Base-by-base conservation (phyloP, 1,140 invertebrate species). In the Cydia strobilella region DNA sequence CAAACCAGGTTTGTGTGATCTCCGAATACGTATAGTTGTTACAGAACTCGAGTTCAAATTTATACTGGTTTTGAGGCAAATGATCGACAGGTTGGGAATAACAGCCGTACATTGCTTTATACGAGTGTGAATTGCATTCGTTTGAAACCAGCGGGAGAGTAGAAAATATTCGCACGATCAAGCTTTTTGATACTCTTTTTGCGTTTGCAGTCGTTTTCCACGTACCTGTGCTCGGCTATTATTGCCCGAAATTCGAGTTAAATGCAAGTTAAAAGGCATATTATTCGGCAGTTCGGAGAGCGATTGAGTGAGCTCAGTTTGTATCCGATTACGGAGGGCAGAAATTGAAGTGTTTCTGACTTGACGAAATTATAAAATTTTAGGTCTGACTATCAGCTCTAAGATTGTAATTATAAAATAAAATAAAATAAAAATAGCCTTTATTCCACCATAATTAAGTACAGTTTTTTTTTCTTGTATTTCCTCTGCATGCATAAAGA, bases 131-230 rank as follows among this genome's bases (percentile, higher is more conserved):
- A 59, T 59, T 59, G 54, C 54, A 23, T 59, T 20, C 54, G 54
- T 59, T 59, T 59, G 54, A 59, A 59, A 59, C 54, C 54, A n/a
- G n/a, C n/a, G 54, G 20, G 51, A 6, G 54, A 59, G 54, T 59
- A 59, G 54, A 59, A 59, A 59, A 59, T 59, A 59, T 59, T 59
- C 54, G 54, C 54, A 59, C 54, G 54, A 59, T 59, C 54, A 59
- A 59, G 54, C 54, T 59, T 59, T 59, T 59, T 23, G 54, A 59
- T 59, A 59, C 54, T 59, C 13, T 54, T 59, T 59, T 59, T 59
- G 18, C 18, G 20, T 23, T 18, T n/a, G 51, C 51, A 51, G 18
- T 59, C 54, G 54, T 23, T 59, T 59, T 59, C 20, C 54, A 59
- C 54, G 54, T 59, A 59, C 54, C 54, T 59, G 54, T 23, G 18